These are phyloP conservation scores for Therioaphis trifolii DNA, from an alignment of 2,888 invertebrate species.

Conservation along the genomic window DNA sequence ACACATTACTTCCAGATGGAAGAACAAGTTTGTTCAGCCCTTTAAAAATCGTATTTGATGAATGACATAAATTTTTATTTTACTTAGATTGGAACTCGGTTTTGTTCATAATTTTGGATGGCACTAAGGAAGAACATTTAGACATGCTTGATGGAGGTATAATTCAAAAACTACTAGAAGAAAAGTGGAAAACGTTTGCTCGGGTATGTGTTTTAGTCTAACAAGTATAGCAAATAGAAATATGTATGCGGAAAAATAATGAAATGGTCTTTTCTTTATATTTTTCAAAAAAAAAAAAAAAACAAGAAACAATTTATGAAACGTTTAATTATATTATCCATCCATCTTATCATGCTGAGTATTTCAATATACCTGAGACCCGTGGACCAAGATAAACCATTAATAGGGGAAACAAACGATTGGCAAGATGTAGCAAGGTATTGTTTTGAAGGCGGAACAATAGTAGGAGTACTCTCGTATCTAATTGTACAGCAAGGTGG, in stretches of 20 bases:
- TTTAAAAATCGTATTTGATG: background rate
- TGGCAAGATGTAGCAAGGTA: slow-evolving; percentile 73
- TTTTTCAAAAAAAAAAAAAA: no score
- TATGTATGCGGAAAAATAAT: background rate
- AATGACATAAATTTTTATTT: slow-evolving; percentile 49
- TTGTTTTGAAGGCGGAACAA: slow-evolving; percentile 85
- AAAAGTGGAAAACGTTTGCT: slow-evolving; percentile 99
- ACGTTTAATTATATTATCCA: slow-evolving; percentile 85
- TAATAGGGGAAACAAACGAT: slow-evolving; percentile 73
- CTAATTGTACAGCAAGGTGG: slow-evolving; percentile 92
- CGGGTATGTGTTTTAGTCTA: slow-evolving; percentile 72
- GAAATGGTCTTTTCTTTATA: background rate
- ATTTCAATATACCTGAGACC: slow-evolving; percentile 93
- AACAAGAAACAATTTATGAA: slow-evolving; percentile 94
- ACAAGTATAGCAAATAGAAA: no score
- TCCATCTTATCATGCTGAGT: slow-evolving; percentile 89
- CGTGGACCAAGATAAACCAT: slow-evolving; percentile 72
- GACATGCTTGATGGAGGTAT: slow-evolving; percentile 99
- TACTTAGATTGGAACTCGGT: slow-evolving; percentile 96
- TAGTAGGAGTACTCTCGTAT: slow-evolving; percentile 87
- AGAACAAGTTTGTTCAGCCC: slow-evolving; percentile 81
- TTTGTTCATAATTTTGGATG: slow-evolving; percentile 95
- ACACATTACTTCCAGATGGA: slow-evolving; percentile 94
- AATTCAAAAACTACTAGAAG: slow-evolving; percentile 94
- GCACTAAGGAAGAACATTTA: slow-evolving; percentile 96